Conservation (phyloP, 2,113 vertebrate species). For the Cynoglossus semilaevis region DNA sequence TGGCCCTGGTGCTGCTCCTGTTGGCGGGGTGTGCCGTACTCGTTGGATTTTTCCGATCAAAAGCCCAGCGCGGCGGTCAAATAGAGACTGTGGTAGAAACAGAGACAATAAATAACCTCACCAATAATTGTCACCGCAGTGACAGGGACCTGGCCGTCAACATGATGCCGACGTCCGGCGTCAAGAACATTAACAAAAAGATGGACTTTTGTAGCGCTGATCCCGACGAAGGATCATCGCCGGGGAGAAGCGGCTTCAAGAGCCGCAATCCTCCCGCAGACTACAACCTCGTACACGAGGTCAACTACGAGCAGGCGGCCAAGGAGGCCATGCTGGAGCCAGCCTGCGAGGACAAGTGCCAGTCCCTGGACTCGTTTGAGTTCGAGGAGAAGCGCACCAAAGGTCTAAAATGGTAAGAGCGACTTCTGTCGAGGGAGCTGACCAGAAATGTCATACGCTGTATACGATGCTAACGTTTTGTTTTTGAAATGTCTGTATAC, state of each 20-base stretch:
- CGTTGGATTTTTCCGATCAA: constrained; percentile 85
- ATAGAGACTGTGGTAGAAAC: constrained; percentile 79
- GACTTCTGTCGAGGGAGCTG: neutral
- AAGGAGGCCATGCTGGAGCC: constrained; percentile 82
- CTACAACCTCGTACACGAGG: constrained; percentile 91
- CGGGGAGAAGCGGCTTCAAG: constrained; percentile 85
- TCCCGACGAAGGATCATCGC: constrained; percentile 84
- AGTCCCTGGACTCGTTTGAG: constrained; percentile 78
- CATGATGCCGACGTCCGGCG: constrained; percentile 82
- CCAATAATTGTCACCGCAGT: constrained; percentile 86
- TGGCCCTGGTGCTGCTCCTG: constrained; percentile 87
- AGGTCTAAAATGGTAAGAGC: constrained; percentile 85
- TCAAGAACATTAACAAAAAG: constrained; percentile 99
- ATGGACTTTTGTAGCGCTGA: constrained; percentile 84
- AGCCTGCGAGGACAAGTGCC: constrained; percentile 76
- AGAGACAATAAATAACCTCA: constrained; percentile 97
- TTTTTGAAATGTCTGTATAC: neutral
- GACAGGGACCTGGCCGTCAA: constrained; percentile 88
- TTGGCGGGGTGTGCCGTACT: constrained; percentile 86
- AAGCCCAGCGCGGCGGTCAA: constrained; percentile 79
- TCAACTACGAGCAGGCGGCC: constrained; percentile 81
- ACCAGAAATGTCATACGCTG: fast-evolving
- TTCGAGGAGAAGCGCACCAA: constrained; percentile 78
- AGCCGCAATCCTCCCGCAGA: constrained; percentile 83
- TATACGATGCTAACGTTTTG: constrained; percentile 13